Conservation (phyloP, 2,888 invertebrate genomes). For the Lepas anatifera region DNA sequence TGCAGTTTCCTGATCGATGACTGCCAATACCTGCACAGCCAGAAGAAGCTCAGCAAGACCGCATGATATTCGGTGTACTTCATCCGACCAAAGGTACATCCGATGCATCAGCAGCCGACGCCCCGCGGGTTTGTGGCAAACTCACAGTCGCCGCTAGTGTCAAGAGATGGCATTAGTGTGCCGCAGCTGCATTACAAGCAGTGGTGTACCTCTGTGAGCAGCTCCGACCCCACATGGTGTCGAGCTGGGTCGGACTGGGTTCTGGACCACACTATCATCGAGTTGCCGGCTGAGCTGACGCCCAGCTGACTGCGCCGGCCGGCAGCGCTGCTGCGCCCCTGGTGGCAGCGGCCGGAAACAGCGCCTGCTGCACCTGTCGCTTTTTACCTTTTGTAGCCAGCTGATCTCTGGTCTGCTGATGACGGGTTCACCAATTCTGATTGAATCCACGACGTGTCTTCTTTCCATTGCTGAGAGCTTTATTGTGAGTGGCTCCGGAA, state of each 20-base stretch:
- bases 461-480: no score
- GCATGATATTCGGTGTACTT: constrained; percentile 11
- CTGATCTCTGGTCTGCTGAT: neutral
- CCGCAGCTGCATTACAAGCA: neutral
- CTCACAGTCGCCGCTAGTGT: neutral
- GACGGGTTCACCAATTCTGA: no score
- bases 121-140: neutral
- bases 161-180: neutral
- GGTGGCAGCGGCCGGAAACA: no score
- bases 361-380: no score
- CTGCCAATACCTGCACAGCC: neutral
- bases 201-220: neutral
- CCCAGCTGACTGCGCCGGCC: neutral
- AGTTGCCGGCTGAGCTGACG: neutral
- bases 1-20: neutral
- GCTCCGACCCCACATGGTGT: neutral
- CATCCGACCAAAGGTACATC: constrained; percentile 7
- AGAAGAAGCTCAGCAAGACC: neutral
- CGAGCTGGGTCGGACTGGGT: constrained; percentile 3
- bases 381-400: neutral
- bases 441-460: no score
- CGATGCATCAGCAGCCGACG: neutral
- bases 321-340: neutral
- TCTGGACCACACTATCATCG: neutral
- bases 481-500: no score